phyloP scores from a whole-genome alignment of 2,797 vertebrate genomes.

The Glyptemys insculpta region DNA sequence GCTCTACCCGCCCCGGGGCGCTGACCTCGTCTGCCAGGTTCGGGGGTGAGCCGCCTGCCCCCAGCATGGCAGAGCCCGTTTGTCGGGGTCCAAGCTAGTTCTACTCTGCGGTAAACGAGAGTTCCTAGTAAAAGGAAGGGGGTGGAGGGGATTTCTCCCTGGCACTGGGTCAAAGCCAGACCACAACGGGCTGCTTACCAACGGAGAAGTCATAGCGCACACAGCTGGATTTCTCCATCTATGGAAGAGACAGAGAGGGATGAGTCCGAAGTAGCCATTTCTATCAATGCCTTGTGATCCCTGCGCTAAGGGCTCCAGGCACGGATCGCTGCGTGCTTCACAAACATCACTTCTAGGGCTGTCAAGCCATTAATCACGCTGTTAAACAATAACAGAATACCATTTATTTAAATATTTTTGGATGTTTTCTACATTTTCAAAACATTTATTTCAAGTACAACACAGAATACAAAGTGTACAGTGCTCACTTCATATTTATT shows the following conservation, averaged over 20 bases:
- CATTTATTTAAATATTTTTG: too few relatives aligned
- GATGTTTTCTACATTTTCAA: too few relatives aligned
- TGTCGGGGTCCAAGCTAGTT: neutral
- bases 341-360: too few relatives aligned
- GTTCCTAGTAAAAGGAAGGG: neutral
- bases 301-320: neutral
- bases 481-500: too few relatives aligned
- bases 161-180: neutral
- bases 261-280: neutral
- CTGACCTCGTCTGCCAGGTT: too few relatives aligned
- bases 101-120: fast-evolving
- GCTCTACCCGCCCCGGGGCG: neutral
- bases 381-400: too few relatives aligned
- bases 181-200: neutral
- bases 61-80: neutral
- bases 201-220: neutral
- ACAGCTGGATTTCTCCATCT: neutral
- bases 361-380: too few relatives aligned
- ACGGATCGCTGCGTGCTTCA: neutral
- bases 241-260: neutral
- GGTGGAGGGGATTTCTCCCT: neutral
- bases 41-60: neutral
- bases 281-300: neutral
- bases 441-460: too few relatives aligned
- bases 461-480: too few relatives aligned